These are phyloP conservation scores for Dasypus novemcinctus DNA, from an alignment of 2,113 vertebrate genomes.

Conservation along the genomic window DNA sequence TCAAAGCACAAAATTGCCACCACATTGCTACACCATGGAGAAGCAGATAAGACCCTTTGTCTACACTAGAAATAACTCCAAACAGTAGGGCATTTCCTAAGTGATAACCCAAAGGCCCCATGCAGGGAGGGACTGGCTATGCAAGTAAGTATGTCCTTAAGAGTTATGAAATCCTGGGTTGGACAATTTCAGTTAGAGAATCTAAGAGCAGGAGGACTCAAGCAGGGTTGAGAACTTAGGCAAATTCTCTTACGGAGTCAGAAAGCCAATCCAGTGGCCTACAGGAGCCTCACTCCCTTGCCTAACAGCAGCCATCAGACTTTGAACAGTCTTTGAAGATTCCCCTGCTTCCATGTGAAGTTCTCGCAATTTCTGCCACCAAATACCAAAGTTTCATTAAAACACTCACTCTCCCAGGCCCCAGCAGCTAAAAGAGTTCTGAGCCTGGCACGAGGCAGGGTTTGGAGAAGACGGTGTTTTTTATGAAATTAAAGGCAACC, in stretches of 20 bases:
- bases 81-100: constrained; percentile 2
- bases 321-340: not conserved
- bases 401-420: not conserved
- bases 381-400: not conserved
- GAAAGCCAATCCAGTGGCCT: not conserved
- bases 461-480: not conserved
- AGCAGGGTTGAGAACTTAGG: not conserved
- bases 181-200: not conserved
- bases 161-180: not conserved
- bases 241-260: not conserved
- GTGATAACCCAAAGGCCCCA: not conserved
- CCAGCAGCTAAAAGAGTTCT: not conserved
- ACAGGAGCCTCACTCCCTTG: not conserved
- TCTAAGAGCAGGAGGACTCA: not conserved
- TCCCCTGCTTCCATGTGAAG: not conserved
- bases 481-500: not conserved
- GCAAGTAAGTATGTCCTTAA: not conserved
- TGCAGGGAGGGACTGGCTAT: not conserved
- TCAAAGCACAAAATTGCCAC: not conserved
- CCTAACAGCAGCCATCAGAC: not conserved
- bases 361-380: not conserved
- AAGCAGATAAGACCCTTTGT: not conserved
- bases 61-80: not conserved
- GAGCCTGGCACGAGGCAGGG: not conserved
- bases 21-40: not conserved